Evolutionary conservation across 1,140 invertebrate species (phyloP).

Genomic region (Atta texana): DNA sequence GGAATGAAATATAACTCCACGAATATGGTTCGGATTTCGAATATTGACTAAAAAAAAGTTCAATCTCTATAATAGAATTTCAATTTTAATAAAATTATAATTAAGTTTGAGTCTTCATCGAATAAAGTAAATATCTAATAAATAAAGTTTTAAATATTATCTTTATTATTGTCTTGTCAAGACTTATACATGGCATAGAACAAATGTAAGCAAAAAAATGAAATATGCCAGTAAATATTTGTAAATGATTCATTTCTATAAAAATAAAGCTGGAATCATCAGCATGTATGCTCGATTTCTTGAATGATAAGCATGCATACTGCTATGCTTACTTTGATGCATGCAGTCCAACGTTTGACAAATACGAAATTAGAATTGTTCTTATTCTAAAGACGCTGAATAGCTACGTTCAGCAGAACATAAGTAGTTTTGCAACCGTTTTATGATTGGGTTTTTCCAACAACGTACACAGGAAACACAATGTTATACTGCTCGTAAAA

Average conservation of each 20-base stretch:
- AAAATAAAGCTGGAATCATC: neutral
- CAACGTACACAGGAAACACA: too few species aligned
- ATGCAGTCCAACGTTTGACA: too few species aligned
- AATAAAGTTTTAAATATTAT: neutral
- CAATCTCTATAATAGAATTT: neutral
- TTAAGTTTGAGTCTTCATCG: neutral
- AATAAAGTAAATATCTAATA: neutral
- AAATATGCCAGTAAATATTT: neutral
- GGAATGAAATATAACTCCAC: neutral
- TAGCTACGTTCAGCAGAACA: too few species aligned
- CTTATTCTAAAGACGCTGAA: too few species aligned
- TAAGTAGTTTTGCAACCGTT: too few species aligned
- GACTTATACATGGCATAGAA: conserved; percentile 21
- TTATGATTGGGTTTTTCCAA: too few species aligned
- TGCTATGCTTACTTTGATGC: too few species aligned
- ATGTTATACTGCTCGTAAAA: too few species aligned
- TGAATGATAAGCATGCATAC: too few species aligned
- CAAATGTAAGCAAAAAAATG: neutral
- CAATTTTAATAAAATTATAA: neutral
- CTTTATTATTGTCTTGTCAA: conserved; percentile 12
- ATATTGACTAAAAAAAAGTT: neutral
- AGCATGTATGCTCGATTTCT: too few species aligned
- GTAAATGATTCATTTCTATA: neutral
- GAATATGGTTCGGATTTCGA: neutral
- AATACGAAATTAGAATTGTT: too few species aligned